Conservation (phyloP, 2,797 vertebrate genomes). For the Pygocentrus nattereri region DNA sequence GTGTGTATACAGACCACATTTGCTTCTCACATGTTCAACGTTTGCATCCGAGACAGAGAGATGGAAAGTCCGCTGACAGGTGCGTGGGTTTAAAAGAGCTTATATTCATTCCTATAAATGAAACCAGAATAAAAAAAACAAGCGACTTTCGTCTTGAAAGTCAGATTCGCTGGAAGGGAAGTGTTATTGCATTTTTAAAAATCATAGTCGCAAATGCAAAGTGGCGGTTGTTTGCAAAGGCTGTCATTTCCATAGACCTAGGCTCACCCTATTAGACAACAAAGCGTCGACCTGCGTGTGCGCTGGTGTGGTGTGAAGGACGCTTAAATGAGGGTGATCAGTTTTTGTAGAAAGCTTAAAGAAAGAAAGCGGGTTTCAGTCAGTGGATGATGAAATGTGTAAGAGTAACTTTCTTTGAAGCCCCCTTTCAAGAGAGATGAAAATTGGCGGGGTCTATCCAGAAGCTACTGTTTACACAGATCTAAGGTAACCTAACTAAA, state of each 20-base stretch:
- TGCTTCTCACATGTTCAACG: neutral
- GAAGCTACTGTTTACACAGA: no score
- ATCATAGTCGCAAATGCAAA: neutral
- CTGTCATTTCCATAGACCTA: neutral
- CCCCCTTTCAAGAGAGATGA: no score
- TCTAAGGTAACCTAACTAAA: no score
- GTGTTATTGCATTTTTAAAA: neutral
- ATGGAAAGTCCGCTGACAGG: slow-evolving; percentile 52
- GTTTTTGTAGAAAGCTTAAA: no score
- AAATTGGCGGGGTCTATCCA: no score
- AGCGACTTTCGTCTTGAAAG: neutral
- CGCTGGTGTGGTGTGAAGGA: no score
- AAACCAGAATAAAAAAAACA: neutral
- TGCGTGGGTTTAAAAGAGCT: slow-evolving; percentile 31
- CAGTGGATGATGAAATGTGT: no score
- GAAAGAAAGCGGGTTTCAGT: no score
- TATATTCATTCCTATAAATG: neutral
- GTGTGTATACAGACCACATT: no score
- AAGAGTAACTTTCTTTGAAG: no score
- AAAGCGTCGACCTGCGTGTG: neutral
- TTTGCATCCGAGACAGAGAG: slow-evolving; percentile 3
- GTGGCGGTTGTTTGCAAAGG: neutral
- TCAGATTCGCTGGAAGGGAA: neutral
- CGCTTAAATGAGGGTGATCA: no score
- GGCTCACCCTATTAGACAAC: neutral